Evolutionary conservation across 2,888 invertebrate species (phyloP).

Genomic region (Laspeyria flexula): DNA sequence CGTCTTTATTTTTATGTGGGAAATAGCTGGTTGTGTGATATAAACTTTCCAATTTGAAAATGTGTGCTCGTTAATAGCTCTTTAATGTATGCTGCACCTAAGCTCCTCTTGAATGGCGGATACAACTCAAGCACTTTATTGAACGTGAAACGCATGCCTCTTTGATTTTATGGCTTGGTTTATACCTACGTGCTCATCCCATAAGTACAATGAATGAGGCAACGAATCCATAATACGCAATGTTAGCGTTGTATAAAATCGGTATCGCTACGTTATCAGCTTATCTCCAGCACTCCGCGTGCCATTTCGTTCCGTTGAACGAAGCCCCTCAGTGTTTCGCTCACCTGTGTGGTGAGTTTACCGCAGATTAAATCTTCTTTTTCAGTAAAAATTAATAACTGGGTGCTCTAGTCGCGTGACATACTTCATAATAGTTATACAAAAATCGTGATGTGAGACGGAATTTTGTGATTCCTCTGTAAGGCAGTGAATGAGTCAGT

Average conservation of each 20-base stretch:
- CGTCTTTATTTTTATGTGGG: conserved; percentile 66
- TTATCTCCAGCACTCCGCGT: conserved; percentile 76
- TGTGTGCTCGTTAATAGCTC: conserved; percentile 18
- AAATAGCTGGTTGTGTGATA: conserved; percentile 54
- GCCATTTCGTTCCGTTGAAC: conserved; percentile 72
- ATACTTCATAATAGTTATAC: conserved; percentile 38
- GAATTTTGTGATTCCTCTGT: conserved; percentile 44
- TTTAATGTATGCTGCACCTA: conserved; percentile 7
- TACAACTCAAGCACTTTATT: neutral
- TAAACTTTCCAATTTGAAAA: conserved; percentile 55
- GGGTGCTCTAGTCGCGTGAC: conserved; percentile 54
- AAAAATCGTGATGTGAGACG: conserved; percentile 46
- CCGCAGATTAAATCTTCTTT: conserved; percentile 51
- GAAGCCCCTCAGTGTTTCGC: conserved; percentile 68
- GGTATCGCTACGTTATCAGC: conserved; percentile 81
- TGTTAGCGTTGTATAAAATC: conserved; percentile 67
- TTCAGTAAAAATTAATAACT: conserved; percentile 50
- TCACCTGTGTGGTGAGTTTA: conserved; percentile 64
- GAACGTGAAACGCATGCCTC: neutral
- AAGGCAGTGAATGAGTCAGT: conserved; percentile 53
- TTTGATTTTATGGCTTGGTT: conserved; percentile 1
- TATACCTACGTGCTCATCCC: conserved; percentile 12
- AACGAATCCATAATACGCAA: conserved; percentile 58
- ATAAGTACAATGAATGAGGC: conserved; percentile 36
- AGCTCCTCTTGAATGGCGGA: conserved; percentile 5